These are phyloP conservation scores for Palythoa grandis DNA, from an alignment of 92 coral and sea anemone species.

Conservation along the genomic window DNA sequence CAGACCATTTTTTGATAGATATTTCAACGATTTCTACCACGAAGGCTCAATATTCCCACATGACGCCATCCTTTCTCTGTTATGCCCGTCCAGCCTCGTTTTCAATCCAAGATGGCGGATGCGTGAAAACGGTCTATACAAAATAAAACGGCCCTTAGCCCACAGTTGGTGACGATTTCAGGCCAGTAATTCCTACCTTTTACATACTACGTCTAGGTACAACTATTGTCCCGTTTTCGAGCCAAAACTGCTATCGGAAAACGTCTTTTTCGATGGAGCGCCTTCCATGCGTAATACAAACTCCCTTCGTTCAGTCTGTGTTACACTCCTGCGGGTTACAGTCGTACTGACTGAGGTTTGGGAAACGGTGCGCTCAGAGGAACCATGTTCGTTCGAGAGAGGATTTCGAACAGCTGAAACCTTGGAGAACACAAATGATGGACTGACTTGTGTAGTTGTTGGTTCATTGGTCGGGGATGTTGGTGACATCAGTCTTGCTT, in stretches of 20 bases:
- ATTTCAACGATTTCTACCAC: no score
- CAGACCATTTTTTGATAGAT: no score
- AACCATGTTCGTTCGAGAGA: neutral
- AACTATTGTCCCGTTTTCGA: neutral
- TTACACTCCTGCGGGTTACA: neutral
- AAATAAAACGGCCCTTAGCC: no score
- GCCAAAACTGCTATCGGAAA: neutral
- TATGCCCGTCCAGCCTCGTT: no score
- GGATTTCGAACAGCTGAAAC: neutral
- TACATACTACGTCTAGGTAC: neutral
- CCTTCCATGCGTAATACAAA: conserved; percentile 6
- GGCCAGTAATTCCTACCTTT: no score
- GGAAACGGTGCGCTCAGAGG: neutral
- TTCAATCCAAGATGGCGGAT: no score
- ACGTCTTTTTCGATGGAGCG: neutral
- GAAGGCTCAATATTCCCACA: no score
- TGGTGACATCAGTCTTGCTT: neutral
- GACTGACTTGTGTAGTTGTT: conserved; percentile 21
- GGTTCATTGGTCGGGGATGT: conserved; percentile 1
- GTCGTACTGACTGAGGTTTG: neutral
- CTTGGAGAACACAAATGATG: conserved; percentile 39
- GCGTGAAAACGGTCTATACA: no score
- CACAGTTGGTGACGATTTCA: no score
- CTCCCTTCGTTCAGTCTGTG: conserved; percentile 6
- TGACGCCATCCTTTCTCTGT: no score